Percentiles rank a stretch among this genome's conserved stretches.
Evolutionary conservation across 2,797 vertebrate species (phyloP).

Genomic region (Anisognathus igniventris): DNA sequence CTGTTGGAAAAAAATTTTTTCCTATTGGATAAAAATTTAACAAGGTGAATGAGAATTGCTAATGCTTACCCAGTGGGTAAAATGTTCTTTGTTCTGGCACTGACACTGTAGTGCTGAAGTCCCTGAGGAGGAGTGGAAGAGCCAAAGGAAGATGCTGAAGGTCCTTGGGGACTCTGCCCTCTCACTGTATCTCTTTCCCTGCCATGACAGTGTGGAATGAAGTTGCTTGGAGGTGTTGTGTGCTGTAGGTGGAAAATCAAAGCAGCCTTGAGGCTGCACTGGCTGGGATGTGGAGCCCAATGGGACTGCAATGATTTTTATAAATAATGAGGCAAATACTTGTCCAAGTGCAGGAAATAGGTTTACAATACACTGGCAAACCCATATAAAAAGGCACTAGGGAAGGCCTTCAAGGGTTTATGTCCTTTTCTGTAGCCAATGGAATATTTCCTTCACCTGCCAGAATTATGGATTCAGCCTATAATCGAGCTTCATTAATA

Average conservation of each 20-base stretch:
- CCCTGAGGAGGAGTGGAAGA: background rate
- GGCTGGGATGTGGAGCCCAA: background rate
- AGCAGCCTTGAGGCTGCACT: background rate
- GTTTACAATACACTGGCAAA: background rate
- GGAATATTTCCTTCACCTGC: background rate
- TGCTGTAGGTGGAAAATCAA: background rate
- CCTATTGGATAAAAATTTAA: background rate
- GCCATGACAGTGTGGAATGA: rapidly evolving
- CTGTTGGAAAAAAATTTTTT: background rate
- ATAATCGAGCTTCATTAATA: background rate
- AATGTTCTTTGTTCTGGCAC: background rate
- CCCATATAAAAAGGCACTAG: background rate
- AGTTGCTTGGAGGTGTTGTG: background rate
- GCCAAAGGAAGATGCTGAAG: background rate
- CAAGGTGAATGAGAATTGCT: background rate
- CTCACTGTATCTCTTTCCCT: background rate
- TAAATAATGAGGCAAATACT: background rate
- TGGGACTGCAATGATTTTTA: background rate
- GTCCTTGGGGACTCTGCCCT: background rate
- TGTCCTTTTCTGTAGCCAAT: background rate
- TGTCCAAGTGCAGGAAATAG: background rate
- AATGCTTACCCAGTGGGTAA: background rate
- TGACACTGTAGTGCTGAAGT: background rate
- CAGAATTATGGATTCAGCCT: background rate
- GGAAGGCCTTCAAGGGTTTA: background rate